These are phyloP conservation scores for Lepidonotus clava DNA, from an alignment of 2,888 invertebrate species.

Conservation along the genomic window DNA sequence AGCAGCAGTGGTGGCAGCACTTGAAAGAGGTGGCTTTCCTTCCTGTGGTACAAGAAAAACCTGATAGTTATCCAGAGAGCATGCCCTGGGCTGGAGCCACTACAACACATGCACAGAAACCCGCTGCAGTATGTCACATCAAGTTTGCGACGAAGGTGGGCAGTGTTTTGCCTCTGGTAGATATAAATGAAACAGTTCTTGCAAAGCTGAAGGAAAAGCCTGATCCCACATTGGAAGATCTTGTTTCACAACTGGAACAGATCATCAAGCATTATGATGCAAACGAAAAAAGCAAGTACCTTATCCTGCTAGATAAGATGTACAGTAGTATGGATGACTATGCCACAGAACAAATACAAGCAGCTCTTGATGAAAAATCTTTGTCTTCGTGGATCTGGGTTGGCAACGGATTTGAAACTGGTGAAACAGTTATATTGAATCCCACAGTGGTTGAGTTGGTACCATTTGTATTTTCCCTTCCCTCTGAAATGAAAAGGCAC, in stretches of 20 bases:
- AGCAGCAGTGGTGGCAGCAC: conserved; percentile 45
- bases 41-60: conserved; percentile 46
- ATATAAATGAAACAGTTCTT: conserved; percentile 55
- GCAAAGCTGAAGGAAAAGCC: conserved; percentile 56
- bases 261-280: conserved; percentile 57
- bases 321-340: conserved; percentile 58
- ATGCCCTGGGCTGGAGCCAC: conserved; percentile 50
- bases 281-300: conserved; percentile 61
- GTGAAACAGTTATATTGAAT: conserved; percentile 57
- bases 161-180: conserved; percentile 64
- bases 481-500: conserved; percentile 57
- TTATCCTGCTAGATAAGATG: conserved; percentile 58
- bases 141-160: conserved; percentile 59
- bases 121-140: conserved; percentile 60
- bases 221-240: conserved; percentile 36
- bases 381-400: conserved; percentile 67
- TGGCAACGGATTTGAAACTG: conserved; percentile 66
- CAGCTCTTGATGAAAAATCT: neutral
- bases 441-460: conserved; percentile 37
- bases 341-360: conserved; percentile 48
- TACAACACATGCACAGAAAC: conserved; percentile 56
- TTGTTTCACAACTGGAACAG: conserved; percentile 62
- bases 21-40: conserved; percentile 62
- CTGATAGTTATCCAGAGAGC: conserved; percentile 59
- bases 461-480: neutral